Conservation (phyloP, 2,113 vertebrate genomes). For the Turnix velox region DNA sequence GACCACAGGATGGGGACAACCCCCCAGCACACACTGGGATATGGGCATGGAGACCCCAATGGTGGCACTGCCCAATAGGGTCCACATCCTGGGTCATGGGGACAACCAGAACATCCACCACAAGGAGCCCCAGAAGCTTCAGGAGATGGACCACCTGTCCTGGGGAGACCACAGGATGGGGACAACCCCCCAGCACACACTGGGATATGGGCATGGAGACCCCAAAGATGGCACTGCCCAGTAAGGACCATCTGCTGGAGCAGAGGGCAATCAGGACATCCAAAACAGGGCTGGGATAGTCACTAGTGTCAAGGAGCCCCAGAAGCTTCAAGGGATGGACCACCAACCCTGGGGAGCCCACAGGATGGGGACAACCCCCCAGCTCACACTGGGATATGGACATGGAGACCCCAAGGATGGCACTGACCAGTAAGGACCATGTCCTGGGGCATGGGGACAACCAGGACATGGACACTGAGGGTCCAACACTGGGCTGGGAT, state of each 20-base stretch:
- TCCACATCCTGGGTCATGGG: too few species aligned
- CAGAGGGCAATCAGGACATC: background rate
- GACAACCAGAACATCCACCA: too few species aligned
- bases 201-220: accelerated
- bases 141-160: too few species aligned
- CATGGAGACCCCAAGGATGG: accelerated
- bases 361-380: too few species aligned
- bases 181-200: accelerated
- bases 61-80: too few species aligned
- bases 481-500: background rate
- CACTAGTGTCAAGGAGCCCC: background rate
- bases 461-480: accelerated
- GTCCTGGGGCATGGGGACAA: background rate
- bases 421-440: accelerated
- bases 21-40: accelerated
- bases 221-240: too few species aligned
- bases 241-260: too few species aligned
- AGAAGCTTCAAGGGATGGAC: background rate
- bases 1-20: background rate
- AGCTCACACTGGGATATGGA: too few species aligned
- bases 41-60: accelerated
- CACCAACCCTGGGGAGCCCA: accelerated
- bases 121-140: too few species aligned
- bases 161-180: background rate
- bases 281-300: accelerated